Evolutionary conservation across 1,140 invertebrate species (phyloP).

Genomic region (Vanessa atalanta): DNA sequence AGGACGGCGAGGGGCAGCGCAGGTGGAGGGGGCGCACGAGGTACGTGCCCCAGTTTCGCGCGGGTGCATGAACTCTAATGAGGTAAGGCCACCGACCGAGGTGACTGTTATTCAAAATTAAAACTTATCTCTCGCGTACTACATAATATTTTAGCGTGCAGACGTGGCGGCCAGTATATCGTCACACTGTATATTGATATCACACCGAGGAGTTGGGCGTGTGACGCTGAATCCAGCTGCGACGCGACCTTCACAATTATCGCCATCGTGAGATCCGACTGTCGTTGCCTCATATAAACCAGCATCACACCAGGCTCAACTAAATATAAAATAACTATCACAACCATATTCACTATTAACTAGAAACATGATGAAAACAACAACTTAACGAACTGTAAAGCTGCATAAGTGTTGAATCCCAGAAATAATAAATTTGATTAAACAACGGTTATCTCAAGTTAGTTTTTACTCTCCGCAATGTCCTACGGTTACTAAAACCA

Average conservation of each 20-base stretch:
- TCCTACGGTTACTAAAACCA: slow-evolving; percentile 17
- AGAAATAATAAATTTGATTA: neutral
- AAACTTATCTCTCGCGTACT: slow-evolving; percentile 45
- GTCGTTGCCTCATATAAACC: slow-evolving; percentile 39
- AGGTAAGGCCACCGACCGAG: slow-evolving; percentile 79
- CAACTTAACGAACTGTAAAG: no score
- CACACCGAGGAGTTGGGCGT: slow-evolving; percentile 65
- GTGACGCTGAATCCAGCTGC: slow-evolving; percentile 74
- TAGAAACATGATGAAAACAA: no score
- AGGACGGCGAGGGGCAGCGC: slow-evolving; percentile 60
- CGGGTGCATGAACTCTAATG: slow-evolving; percentile 79
- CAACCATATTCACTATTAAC: no score
- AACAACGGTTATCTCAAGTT: neutral
- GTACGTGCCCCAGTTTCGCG: slow-evolving; percentile 77
- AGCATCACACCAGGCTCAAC: slow-evolving; percentile 11
- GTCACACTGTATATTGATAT: slow-evolving; percentile 75
- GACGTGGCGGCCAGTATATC: slow-evolving; percentile 55
- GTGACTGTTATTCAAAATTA: slow-evolving; percentile 47
- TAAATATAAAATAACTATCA: neutral
- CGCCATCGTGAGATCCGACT: slow-evolving; percentile 58
- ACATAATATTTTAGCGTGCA: slow-evolving; percentile 48
- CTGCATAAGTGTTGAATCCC: neutral
- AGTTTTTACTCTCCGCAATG: neutral
- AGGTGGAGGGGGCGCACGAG: slow-evolving; percentile 66
- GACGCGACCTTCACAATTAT: slow-evolving; percentile 74